Base-by-base conservation (phyloP, 1,140 invertebrate genomes). In the Apis florea region DNA sequence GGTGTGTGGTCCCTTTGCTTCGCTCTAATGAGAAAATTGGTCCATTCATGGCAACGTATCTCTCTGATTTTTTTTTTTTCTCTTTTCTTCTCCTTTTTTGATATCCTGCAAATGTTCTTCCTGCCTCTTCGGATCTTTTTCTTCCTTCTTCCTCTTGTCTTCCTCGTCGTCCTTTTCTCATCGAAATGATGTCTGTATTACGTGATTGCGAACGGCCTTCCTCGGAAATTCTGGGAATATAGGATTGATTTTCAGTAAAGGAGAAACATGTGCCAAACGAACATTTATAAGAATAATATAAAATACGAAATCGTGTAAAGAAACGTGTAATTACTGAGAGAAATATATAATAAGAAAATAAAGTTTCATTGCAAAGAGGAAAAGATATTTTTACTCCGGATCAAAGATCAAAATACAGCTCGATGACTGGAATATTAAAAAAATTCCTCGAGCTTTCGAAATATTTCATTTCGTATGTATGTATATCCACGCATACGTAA, bases 11-110 rank as follows among this genome's bases (percentile, higher is more conserved):
- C 69, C 19, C 3, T 61, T 13, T 58, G 24, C 10, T 54, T 11
- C 53, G 59, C 54, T 59, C 73, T 86, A 81, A 83, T 70, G 68
- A 81, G 77, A 47, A 74, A 72, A 86, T 87, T 83, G 70, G 31
- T 40, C 53, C 77, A 58, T 80, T 80, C 66, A 73, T 67, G n/a
- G 63, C 63, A 64, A 49, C 58, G 54, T 59, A 66, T 83, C 70
- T 74, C 11, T 72, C 67, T 68, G 51, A 63, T 54, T 63, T 59
- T 75, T 74, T 74, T 67, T 66, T 49, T 75, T n/a, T n/a, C n/a
- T n/a, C n/a, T n/a, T n/a, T n/a, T n/a, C n/a, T n/a, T n/a, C n/a
- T n/a, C n/a, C n/a, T n/a, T n/a, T n/a, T 58, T 31, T 26, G 15
- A 8, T 24, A 66, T 49, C 19, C 31, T n/a, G 26, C 26, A 40